Conservation (phyloP, 2,113 vertebrate species). For the Catagonus wagneri region DNA sequence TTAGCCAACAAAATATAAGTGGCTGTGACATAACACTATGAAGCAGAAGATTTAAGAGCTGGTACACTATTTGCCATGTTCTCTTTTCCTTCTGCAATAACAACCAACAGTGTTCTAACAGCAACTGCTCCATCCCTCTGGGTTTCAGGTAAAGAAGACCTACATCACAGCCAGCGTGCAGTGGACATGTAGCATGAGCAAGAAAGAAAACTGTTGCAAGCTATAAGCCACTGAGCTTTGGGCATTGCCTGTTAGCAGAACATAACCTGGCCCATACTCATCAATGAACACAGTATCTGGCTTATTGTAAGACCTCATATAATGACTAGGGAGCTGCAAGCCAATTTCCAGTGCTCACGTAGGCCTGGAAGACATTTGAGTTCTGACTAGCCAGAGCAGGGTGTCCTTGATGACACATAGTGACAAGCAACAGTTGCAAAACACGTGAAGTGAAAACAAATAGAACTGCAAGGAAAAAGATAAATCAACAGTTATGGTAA, state of each 20-base stretch:
- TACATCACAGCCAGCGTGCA: neutral
- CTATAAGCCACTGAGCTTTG: neutral
- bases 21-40: neutral
- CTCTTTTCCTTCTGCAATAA: neutral
- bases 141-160: neutral
- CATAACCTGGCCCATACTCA: neutral
- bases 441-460: neutral
- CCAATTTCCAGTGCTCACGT: neutral
- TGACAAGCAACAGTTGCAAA: slow-evolving; percentile 37
- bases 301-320: neutral
- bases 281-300: neutral
- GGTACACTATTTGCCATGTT: neutral
- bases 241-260: neutral
- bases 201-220: neutral
- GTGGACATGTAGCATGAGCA: neutral
- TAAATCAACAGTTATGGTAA: neutral
- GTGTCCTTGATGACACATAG: neutral
- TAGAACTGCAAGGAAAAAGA: slow-evolving; percentile 6
- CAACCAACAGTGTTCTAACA: neutral
- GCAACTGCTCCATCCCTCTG: neutral
- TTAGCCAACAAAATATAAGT: slow-evolving; percentile 1
- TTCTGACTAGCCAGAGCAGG: neutral
- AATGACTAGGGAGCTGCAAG: neutral
- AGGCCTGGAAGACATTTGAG: neutral
- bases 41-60: slow-evolving; percentile 27